These are phyloP conservation scores for Chymomyza fuscimana DNA, from an alignment of 2,888 invertebrate species.

Conservation along the genomic window DNA sequence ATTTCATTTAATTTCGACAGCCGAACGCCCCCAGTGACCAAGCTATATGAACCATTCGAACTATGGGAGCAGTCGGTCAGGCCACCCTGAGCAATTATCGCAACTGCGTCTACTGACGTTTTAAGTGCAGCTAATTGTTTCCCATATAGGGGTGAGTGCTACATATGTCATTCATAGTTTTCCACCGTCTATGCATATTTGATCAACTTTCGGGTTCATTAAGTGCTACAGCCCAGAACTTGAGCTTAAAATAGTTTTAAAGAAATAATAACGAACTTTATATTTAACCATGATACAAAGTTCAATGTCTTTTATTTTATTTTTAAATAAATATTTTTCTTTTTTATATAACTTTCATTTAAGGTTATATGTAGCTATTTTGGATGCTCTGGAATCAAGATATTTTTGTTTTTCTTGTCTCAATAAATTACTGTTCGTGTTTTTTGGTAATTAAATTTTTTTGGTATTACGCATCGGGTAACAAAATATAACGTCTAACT, in stretches of 20 bases:
- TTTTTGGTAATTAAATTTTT: conserved; percentile 34
- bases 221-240: background rate
- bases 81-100: conserved; percentile 35
- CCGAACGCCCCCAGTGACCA: conserved; percentile 20
- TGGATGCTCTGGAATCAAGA: background rate
- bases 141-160: background rate
- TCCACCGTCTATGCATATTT: background rate
- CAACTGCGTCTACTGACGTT: conserved; percentile 22
- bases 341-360: conserved; percentile 16
- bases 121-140: conserved; percentile 40
- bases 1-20: conserved; percentile 28
- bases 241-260: conserved; percentile 15
- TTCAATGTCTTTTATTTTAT: background rate
- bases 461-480: conserved; percentile 35
- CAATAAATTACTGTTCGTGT: conserved; percentile 30
- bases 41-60: conserved; percentile 37
- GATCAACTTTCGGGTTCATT: background rate
- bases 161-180: conserved; percentile 16
- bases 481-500: conserved; percentile 14
- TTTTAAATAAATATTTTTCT: background rate
- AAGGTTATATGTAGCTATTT: conserved; percentile 21
- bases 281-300: background rate
- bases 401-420: background rate
- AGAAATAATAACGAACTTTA: conserved; percentile 12
- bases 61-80: conserved; percentile 13